Evolutionary conservation across 2,888 invertebrate species (phyloP).

Genomic region (Carcina quercana): DNA sequence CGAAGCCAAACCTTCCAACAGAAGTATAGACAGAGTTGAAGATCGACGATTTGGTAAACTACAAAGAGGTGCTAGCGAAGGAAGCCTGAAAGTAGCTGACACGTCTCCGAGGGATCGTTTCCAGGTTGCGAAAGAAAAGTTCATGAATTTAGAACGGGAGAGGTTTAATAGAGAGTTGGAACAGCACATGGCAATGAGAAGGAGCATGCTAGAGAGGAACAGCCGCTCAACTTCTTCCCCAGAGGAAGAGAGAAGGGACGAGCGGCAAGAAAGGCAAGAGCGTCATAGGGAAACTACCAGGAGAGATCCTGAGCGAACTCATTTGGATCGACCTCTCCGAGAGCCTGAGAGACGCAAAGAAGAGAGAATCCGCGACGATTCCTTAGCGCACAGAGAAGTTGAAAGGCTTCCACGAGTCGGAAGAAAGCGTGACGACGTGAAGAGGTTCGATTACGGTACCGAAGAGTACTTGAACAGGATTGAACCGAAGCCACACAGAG

Average conservation of each 20-base stretch:
- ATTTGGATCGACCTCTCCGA: slow-evolving; percentile 45
- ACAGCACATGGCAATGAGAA: slow-evolving; percentile 66
- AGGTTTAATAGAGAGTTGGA: slow-evolving; percentile 74
- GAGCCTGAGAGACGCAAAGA: slow-evolving; percentile 55
- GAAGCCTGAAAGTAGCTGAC: slow-evolving; percentile 57
- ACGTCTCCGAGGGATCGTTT: slow-evolving; percentile 84
- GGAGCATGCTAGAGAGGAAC: slow-evolving; percentile 67
- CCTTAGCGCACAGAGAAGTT: slow-evolving; percentile 45
- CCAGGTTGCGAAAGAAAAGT: slow-evolving; percentile 91
- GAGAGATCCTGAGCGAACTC: slow-evolving; percentile 48
- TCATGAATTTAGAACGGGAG: slow-evolving; percentile 84
- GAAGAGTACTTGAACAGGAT: slow-evolving; percentile 60
- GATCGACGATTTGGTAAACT: slow-evolving; percentile 62
- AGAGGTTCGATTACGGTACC: slow-evolving; percentile 59
- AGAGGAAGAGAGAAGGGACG: slow-evolving; percentile 66
- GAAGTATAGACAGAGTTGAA: slow-evolving; percentile 60
- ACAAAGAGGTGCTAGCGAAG: slow-evolving; percentile 59
- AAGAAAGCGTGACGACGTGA: slow-evolving; percentile 56
- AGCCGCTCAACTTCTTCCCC: slow-evolving; percentile 72
- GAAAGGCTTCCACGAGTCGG: slow-evolving; percentile 62
- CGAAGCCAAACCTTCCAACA: slow-evolving; percentile 60
- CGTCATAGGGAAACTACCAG: slow-evolving; percentile 61
- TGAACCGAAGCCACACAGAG: slow-evolving; percentile 52
- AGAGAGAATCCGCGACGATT: slow-evolving; percentile 45
- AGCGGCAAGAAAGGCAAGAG: slow-evolving; percentile 65